A percentile compares a stretch with the other conserved stretches of the same genome.
phyloP scores from a whole-genome alignment of 2,797 vertebrate species.

The Gymnothorax javanicus region DNA sequence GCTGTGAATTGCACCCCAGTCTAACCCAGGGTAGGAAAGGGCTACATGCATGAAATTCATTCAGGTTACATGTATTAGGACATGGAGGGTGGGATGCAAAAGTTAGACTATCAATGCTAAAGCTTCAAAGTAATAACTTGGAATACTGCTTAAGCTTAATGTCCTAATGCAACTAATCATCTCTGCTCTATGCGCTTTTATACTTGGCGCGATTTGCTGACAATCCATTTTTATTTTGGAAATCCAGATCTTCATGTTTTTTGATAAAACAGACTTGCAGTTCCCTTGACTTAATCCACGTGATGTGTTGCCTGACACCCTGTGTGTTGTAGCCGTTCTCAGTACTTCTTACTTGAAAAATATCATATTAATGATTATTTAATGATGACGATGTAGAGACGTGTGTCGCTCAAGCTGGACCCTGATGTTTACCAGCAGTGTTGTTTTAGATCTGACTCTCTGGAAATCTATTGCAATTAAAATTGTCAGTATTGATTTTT shows the following conservation, averaged over 20 bases:
- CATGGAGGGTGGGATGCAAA: not conserved
- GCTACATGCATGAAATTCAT: no score
- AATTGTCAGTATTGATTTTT: conserved; percentile 2
- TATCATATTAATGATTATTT: conserved; percentile 21
- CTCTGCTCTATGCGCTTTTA: not conserved
- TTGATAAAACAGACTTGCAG: conserved; percentile 1
- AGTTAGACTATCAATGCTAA: not conserved
- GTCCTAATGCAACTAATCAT: not conserved
- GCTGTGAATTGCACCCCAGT: no score
- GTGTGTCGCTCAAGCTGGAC: not conserved
- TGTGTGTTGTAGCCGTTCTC: not conserved
- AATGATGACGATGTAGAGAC: conserved; percentile 14
- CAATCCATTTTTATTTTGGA: conserved; percentile 23
- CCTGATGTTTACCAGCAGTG: not conserved
- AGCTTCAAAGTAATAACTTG: not conserved
- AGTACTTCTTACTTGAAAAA: conserved; percentile 2
- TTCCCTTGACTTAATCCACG: not conserved
- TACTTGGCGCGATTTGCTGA: not conserved
- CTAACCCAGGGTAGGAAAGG: no score
- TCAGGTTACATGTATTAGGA: no score
- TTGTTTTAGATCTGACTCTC: conserved; percentile 4
- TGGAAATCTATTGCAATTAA: conserved; percentile 18
- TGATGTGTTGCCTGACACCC: not conserved
- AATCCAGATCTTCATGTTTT: conserved; percentile 20
- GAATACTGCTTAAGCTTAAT: conserved; percentile 1